phyloP scores from a whole-genome alignment of 2,888 invertebrate species.

The Spilarctia lutea region DNA sequence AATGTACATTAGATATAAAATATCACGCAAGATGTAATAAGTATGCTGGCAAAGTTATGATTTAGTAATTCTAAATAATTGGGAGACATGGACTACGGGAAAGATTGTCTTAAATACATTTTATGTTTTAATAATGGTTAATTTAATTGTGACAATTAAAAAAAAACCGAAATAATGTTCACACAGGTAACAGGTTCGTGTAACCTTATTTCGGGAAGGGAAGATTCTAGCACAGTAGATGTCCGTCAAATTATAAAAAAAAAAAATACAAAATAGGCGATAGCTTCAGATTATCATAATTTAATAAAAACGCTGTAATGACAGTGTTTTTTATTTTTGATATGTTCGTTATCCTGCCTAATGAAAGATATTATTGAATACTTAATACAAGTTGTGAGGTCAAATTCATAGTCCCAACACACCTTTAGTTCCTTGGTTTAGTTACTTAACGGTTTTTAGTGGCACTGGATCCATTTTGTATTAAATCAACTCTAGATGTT shows the following conservation, averaged over 20 bases:
- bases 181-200: no score
- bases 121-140: background rate
- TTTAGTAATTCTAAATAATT: conserved; percentile 10
- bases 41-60: conserved; percentile 30
- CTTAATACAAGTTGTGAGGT: background rate
- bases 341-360: background rate
- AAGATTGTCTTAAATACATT: background rate
- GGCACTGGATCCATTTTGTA: background rate
- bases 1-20: conserved; percentile 52
- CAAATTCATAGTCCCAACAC: background rate
- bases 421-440: conserved; percentile 1
- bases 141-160: background rate
- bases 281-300: background rate
- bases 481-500: background rate
- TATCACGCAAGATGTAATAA: conserved; percentile 39
- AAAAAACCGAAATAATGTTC: background rate
- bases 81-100: conserved; percentile 22
- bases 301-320: background rate
- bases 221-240: background rate
- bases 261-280: background rate
- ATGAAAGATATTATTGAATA: background rate
- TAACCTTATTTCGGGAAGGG: background rate
- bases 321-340: background rate
- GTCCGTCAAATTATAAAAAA: background rate
- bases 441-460: background rate